A percentile compares a stretch with the other conserved stretches of the same genome.
These are phyloP conservation scores for Sebastes hopkinsi DNA, from an alignment of 2,797 vertebrate species.

Conservation along the genomic window DNA sequence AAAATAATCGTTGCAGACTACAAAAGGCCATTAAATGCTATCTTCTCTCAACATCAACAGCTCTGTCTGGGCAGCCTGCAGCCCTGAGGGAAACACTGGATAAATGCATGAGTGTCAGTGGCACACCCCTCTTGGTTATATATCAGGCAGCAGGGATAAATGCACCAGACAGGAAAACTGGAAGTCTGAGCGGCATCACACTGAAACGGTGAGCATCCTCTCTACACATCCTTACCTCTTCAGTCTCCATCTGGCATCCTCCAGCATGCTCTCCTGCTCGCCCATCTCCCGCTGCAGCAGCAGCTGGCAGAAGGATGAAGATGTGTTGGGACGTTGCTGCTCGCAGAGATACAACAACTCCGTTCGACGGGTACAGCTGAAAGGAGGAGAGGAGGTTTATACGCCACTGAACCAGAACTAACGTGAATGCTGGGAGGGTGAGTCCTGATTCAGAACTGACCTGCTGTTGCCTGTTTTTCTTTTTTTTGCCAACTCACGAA, in stretches of 20 bases:
- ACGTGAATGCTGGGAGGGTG: slow-evolving; percentile 71
- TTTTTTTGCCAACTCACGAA: slow-evolving; percentile 64
- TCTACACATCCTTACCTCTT: slow-evolving; percentile 70
- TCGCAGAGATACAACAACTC: slow-evolving; percentile 40
- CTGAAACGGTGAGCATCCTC: neutral
- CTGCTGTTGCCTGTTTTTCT: slow-evolving; percentile 4
- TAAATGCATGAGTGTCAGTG: slow-evolving; percentile 8
- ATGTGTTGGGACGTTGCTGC: slow-evolving; percentile 32
- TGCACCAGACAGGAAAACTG: slow-evolving; percentile 46
- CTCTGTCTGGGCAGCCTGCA: neutral
- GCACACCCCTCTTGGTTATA: slow-evolving; percentile 44
- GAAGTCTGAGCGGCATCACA: slow-evolving; percentile 12
- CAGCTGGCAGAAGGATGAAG: slow-evolving; percentile 50
- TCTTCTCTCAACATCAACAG: neutral
- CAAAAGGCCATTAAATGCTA: no score
- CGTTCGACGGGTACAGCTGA: slow-evolving; percentile 21
- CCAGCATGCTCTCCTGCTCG: slow-evolving; percentile 47
- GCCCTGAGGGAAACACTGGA: neutral
- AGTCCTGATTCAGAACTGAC: slow-evolving; percentile 57
- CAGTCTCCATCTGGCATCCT: slow-evolving; percentile 78
- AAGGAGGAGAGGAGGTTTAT: neutral
- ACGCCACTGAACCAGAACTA: slow-evolving; percentile 29
- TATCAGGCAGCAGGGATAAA: slow-evolving; percentile 18
- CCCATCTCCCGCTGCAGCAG: slow-evolving; percentile 63
- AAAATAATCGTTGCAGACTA: neutral